Conservation (phyloP, 2,888 invertebrate species). For the Polyploca ridens region DNA sequence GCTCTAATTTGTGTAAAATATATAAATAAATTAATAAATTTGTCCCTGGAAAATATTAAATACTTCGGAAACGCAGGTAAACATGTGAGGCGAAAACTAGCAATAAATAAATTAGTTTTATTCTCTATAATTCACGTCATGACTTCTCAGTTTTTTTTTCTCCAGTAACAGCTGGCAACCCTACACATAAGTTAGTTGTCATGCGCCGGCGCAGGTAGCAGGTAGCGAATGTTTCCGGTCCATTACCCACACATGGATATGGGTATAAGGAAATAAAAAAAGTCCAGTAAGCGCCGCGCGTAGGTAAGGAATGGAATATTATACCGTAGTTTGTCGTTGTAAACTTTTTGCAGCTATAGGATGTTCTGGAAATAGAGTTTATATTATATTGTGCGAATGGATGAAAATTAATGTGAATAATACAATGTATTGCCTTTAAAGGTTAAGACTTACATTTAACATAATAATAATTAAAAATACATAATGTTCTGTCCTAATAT, state of each 20-base stretch:
- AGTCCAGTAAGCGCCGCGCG: background rate
- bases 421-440: no score
- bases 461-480: no score
- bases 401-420: no score
- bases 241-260: conserved; percentile 35
- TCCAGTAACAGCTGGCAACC: background rate
- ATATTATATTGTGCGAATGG: background rate
- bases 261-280: conserved; percentile 17
- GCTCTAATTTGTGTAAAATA: no score
- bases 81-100: no score
- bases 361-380: background rate
- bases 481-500: no score
- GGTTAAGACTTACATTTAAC: no score
- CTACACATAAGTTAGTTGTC: conserved; percentile 13
- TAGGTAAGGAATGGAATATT: background rate
- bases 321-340: background rate
- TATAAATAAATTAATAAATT: no score
- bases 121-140: no score
- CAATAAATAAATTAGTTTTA: no score
- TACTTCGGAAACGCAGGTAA: no score
- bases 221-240: conserved; percentile 54
- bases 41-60: no score
- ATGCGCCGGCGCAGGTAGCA: conserved; percentile 40
- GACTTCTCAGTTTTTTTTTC: background rate
- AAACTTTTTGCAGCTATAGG: background rate